Evolutionary conservation across 92 coral and sea anemone species (phyloP), one percentile per base, ranked within the genome.

Genomic region (Epizoanthus rinbou): DNA sequence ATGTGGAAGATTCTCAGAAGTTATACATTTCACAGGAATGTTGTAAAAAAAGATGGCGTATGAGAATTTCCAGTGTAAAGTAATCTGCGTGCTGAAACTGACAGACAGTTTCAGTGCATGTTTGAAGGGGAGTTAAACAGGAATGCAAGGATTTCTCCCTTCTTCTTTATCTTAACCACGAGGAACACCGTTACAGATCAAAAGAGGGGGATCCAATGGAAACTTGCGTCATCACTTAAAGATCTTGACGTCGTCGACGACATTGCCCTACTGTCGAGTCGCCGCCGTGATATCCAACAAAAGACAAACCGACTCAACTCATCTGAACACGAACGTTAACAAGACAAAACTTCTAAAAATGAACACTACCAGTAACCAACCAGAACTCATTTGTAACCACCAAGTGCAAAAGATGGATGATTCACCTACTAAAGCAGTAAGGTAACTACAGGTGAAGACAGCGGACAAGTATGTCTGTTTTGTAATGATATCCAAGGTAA

Each of bases 191-290:
- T 41, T 41, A 41, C 47, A 41, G 47, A 41, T 4, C 8, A 41
- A 4, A 41, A 41, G 47, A 41, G 47, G 47, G 8, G 47, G 47
- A 41, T 41, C 47, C 47, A 41, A 41, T 41, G 8, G 47, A 41
- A 1, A 43, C 50, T 43, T 43, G 4, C 9, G 8, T 3, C 50
- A 43, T 43, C 8, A 5, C 8, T 72, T 31, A 43, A 53, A 14
- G 80, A 52, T 56, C 28, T 54, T 11, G 65, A 75, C 64, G 21
- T 80, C 19, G 73, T 74, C 19, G 84, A 64, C 56, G 73, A 79
- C 62, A 39, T 19, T 79, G 43, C 22, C 8, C 62, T 37, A 5
- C 8, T 43, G 31, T 60, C 9, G n/a, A 64, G 74, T 58, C 66
- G 84, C 16, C 56, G 25, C 54, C 21, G 8, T 64, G 62, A 80